Percentiles rank a stretch among this genome's conserved stretches.
Evolutionary conservation across 2,888 invertebrate genomes (phyloP).

Genomic region (Pyrrhia umbra): DNA sequence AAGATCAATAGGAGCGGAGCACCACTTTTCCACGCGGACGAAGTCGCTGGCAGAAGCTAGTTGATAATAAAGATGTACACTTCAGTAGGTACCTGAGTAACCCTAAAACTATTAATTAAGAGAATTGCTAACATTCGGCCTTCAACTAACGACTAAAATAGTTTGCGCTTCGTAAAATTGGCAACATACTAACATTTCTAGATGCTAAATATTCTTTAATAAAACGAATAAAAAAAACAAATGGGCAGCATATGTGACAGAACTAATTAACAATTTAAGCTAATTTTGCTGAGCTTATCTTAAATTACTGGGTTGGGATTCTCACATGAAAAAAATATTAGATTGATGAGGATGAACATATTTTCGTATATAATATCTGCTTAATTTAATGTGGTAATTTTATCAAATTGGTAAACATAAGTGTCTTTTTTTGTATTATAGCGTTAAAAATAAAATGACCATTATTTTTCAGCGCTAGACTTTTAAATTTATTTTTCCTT

Average conservation of each 20-base stretch:
- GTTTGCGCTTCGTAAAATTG: slow-evolving; percentile 41
- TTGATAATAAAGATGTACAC: too few species aligned
- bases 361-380: too few species aligned
- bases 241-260: slow-evolving; percentile 33
- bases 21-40: too few species aligned
- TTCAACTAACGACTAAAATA: slow-evolving; percentile 55
- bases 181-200: slow-evolving; percentile 36
- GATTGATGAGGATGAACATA: slow-evolving; percentile 9
- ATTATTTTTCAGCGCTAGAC: background rate
- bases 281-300: too few species aligned
- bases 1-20: too few species aligned
- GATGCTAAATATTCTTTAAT: slow-evolving; percentile 15
- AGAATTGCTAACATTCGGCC: slow-evolving; percentile 30
- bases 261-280: slow-evolving; percentile 47
- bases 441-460: background rate
- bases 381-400: too few species aligned
- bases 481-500: background rate
- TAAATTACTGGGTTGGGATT: too few species aligned
- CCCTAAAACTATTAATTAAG: slow-evolving; percentile 37
- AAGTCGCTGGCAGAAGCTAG: too few species aligned
- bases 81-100: background rate
- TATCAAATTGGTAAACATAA: too few species aligned
- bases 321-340: too few species aligned
- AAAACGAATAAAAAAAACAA: slow-evolving; percentile 29
- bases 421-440: background rate